Conservation (phyloP, 2,113 vertebrate genomes). For the Axis porcinus region DNA sequence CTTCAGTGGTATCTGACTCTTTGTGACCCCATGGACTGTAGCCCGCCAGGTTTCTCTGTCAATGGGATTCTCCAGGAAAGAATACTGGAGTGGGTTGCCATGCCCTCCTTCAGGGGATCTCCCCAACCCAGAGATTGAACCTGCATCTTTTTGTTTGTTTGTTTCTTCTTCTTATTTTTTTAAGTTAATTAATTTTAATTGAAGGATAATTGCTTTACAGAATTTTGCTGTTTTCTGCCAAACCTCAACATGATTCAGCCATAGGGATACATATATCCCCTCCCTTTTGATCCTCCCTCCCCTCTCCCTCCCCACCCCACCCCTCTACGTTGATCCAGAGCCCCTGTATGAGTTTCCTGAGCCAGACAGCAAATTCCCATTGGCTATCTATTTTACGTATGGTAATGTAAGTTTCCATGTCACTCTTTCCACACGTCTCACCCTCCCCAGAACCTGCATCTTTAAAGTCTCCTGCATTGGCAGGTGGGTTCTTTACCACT, state of each 20-base stretch:
- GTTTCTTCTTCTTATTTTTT: rapidly evolving
- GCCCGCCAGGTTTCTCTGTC: neutral
- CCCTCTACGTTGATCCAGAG: neutral
- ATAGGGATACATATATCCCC: neutral
- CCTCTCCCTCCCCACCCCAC: neutral
- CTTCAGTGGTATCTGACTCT: neutral
- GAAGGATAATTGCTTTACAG: neutral
- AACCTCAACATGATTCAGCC: neutral
- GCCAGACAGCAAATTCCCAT: neutral
- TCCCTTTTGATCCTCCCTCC: neutral
- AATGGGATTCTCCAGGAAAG: neutral
- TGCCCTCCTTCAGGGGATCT: neutral
- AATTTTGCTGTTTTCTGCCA: neutral
- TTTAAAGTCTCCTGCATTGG: neutral
- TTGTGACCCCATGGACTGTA: neutral
- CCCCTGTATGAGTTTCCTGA: neutral
- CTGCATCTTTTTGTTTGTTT: neutral
- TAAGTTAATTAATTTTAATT: neutral
- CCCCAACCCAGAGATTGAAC: neutral
- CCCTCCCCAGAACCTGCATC: neutral
- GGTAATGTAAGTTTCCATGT: neutral
- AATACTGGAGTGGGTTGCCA: neutral
- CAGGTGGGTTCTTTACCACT: neutral
- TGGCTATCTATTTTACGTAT: neutral
- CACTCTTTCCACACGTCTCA: neutral